Conservation (phyloP, 2,797 vertebrate species). For the Sebastes diploproa region DNA sequence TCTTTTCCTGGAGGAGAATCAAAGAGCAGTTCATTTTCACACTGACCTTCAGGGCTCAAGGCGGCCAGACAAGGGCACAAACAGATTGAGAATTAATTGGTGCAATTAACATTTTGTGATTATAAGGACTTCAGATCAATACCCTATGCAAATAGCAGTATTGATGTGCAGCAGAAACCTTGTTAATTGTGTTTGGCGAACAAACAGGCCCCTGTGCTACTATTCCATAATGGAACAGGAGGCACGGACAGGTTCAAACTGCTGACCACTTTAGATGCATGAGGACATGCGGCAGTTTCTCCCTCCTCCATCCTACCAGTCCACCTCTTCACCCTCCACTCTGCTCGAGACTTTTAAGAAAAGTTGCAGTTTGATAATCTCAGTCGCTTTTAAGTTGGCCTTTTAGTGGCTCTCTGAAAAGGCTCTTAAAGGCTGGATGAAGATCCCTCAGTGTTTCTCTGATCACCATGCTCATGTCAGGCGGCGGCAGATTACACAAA, state of each 20-base stretch:
- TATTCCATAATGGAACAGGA: conserved; percentile 88
- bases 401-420: conserved; percentile 73
- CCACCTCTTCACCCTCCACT: conserved; percentile 52
- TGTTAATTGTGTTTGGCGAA: conserved; percentile 87
- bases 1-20: conserved; percentile 83
- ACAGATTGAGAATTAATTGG: conserved; percentile 99
- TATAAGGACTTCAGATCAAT: conserved; percentile 97
- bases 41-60: conserved; percentile 92
- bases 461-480: conserved; percentile 71
- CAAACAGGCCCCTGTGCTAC: conserved; percentile 78
- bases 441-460: conserved; percentile 69
- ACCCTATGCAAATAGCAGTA: conserved; percentile 92
- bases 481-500: conserved; percentile 73
- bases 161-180: conserved; percentile 88
- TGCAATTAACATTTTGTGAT: conserved; percentile 98
- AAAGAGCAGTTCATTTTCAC: conserved; percentile 87
- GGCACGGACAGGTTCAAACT: conserved; percentile 81
- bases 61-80: conserved; percentile 88
- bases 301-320: conserved; percentile 38
- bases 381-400: conserved; percentile 67
- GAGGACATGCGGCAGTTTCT: conserved; percentile 60
- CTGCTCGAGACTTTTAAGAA: conserved; percentile 63
- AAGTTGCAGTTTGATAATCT: conserved; percentile 80
- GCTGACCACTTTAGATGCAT: conserved; percentile 82
- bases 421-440: conserved; percentile 65